These are phyloP conservation scores for Therioaphis trifolii DNA, from an alignment of 2,888 invertebrate species.

Conservation along the genomic window DNA sequence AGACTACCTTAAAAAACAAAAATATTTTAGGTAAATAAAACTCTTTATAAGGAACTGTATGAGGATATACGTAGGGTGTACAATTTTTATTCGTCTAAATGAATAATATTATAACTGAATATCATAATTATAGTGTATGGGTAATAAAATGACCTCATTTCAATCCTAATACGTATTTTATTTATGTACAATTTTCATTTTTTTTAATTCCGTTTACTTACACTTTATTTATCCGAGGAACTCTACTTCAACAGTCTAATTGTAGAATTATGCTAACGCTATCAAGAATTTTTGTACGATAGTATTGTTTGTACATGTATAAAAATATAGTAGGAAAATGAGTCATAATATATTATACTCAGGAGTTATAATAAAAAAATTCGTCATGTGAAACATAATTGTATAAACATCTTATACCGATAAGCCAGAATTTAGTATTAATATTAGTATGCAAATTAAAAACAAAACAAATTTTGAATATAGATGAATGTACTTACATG, in stretches of 20 bases:
- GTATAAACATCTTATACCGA: not conserved
- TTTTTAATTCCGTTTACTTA: not conserved
- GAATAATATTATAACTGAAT: constrained; percentile 21
- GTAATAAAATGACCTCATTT: constrained; percentile 13
- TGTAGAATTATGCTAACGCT: not conserved
- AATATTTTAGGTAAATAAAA: constrained; percentile 19
- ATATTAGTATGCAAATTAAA: constrained; percentile 12
- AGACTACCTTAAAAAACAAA: not conserved
- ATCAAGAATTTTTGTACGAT: not conserved
- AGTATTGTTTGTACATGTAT: not conserved
- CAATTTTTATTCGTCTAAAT: not conserved
- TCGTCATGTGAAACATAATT: constrained; percentile 4
- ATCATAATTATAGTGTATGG: not conserved
- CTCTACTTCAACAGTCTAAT: not conserved
- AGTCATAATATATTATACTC: not conserved
- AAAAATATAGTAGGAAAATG: constrained; percentile 11
- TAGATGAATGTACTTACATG: no score
- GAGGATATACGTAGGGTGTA: constrained; percentile 25
- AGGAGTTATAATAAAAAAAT: constrained; percentile 10
- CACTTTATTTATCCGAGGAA: constrained; percentile 7
- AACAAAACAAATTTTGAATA: constrained; percentile 9
- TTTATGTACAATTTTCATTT: not conserved
- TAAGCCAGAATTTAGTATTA: not conserved
- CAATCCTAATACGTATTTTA: not conserved
- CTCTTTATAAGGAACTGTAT: constrained; percentile 39